Percentiles rank a stretch among this genome's conserved stretches.
Conservation (phyloP, 2,888 invertebrate species). For the Diaprepes abbreviatus region DNA sequence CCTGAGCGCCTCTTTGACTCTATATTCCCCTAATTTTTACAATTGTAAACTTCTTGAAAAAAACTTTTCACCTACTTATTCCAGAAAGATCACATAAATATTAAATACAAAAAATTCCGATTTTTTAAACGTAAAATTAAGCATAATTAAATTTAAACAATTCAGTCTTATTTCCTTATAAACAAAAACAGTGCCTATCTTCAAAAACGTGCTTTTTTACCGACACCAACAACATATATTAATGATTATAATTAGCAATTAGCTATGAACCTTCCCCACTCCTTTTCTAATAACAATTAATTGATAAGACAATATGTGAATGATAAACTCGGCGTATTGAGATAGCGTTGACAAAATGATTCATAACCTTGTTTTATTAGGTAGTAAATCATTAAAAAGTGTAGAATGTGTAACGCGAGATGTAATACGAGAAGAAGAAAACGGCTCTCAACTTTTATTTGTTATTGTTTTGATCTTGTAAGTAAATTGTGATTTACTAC, state of each 20-base stretch:
- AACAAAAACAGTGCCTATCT: slow-evolving; percentile 11
- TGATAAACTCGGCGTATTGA: background rate
- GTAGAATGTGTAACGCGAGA: slow-evolving; percentile 37
- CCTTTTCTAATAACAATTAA: background rate
- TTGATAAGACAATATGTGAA: slow-evolving; percentile 21
- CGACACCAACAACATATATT: background rate
- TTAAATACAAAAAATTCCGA: too few species aligned
- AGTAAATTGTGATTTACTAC: too few species aligned
- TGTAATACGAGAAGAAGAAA: background rate
- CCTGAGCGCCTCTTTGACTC: too few species aligned
- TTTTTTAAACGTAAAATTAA: too few species aligned
- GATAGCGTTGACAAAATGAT: slow-evolving; percentile 34
- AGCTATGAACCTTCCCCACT: background rate
- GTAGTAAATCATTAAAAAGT: slow-evolving; percentile 22
- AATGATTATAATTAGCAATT: background rate
- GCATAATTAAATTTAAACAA: background rate
- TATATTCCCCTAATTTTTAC: too few species aligned
- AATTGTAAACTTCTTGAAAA: too few species aligned
- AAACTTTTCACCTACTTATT: too few species aligned
- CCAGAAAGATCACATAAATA: too few species aligned
- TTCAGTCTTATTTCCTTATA: background rate
- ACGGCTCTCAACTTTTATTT: slow-evolving; percentile 31
- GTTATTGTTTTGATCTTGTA: slow-evolving; percentile 46
- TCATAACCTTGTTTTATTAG: slow-evolving; percentile 34
- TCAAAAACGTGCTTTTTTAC: slow-evolving; percentile 5